Evolutionary conservation across 2,888 invertebrate species (phyloP).

Genomic region (Nycteola revayana): DNA sequence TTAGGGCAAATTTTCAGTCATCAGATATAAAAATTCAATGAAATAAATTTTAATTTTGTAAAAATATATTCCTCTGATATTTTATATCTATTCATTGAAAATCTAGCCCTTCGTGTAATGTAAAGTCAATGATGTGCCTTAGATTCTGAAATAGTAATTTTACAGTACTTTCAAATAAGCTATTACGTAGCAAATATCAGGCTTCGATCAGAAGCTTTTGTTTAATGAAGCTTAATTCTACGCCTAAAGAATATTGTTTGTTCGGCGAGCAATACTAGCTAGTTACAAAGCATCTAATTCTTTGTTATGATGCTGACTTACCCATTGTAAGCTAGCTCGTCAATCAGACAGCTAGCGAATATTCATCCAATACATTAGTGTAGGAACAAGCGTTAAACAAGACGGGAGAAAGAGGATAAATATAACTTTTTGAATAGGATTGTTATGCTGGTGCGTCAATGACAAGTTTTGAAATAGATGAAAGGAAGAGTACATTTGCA

Average conservation of each 20-base stretch:
- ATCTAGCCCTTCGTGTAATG: constrained; percentile 19
- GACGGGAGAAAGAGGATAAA: constrained; percentile 75
- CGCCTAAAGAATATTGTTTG: constrained; percentile 20
- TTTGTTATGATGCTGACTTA: constrained; percentile 80
- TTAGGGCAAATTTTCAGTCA: no score
- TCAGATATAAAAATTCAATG: no score
- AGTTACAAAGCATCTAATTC: constrained; percentile 65
- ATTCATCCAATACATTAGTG: constrained; percentile 65
- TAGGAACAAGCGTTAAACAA: constrained; percentile 71
- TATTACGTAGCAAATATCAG: constrained; percentile 5
- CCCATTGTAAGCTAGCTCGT: constrained; percentile 91
- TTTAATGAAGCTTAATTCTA: constrained; percentile 31
- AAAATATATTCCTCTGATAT: no score
- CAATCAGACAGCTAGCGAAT: constrained; percentile 90
- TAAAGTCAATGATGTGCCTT: constrained; percentile 8
- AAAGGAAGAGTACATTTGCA: no score
- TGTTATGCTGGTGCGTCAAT: no score
- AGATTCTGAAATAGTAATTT: constrained; percentile 39
- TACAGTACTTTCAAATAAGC: constrained; percentile 24
- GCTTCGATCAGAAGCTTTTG: constrained; percentile 10
- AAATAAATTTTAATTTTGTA: no score
- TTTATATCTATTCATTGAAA: no score
- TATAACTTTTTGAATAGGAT: constrained; percentile 63
- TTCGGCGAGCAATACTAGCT: constrained; percentile 40
- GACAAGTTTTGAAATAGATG: no score